These are phyloP conservation scores for Eueides isabella DNA, from an alignment of 1,140 invertebrate genomes.

Conservation along the genomic window DNA sequence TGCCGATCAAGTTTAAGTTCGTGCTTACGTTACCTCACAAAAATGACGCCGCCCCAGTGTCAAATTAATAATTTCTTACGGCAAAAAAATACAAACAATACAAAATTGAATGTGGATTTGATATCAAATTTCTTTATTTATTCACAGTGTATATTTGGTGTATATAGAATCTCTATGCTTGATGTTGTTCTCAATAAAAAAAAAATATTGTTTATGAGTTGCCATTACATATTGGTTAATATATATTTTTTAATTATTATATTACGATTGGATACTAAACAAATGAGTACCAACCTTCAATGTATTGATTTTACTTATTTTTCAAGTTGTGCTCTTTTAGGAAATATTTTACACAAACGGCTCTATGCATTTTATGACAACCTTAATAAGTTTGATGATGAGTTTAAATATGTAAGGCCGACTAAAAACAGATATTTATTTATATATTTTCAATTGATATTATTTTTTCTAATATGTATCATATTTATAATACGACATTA, in stretches of 20 bases:
- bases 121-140: slow-evolving; percentile 5
- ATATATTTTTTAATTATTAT: neutral
- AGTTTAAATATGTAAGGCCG: neutral
- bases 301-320: neutral
- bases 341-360: neutral
- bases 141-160: neutral
- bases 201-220: neutral
- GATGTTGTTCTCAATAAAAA: neutral
- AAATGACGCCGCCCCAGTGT: neutral
- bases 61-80: slow-evolving; percentile 14
- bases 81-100: neutral
- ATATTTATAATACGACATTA: neutral
- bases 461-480: neutral
- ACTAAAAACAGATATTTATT: neutral
- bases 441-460: neutral
- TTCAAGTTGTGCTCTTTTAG: neutral
- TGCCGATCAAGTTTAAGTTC: neutral
- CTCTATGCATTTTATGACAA: neutral
- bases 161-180: neutral
- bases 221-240: neutral
- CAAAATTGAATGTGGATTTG: neutral
- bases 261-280: neutral
- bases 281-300: neutral
- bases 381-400: neutral
- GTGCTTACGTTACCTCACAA: neutral